phyloP scores from a whole-genome alignment of 2,888 invertebrate species.

The Ormia ochracea region DNA sequence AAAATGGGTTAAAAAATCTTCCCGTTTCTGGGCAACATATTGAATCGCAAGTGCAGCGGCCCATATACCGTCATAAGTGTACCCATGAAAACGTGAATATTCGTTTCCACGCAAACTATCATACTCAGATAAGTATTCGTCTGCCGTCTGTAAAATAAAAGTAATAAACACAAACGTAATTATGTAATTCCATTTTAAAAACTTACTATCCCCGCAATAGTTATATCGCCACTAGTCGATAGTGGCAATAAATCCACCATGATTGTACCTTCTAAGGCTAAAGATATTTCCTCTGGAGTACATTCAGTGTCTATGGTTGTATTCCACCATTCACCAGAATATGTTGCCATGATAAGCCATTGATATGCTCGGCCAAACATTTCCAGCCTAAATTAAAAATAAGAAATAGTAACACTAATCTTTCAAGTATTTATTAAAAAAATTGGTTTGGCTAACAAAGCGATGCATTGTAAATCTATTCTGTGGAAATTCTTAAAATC shows the following conservation, averaged over 20 bases:
- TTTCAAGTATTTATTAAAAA: neutral
- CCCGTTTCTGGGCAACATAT: constrained; percentile 88
- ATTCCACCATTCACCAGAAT: constrained; percentile 87
- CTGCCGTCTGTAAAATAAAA: constrained; percentile 84
- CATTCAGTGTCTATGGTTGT: constrained; percentile 81
- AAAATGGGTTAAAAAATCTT: constrained; percentile 89
- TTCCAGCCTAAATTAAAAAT: constrained; percentile 79
- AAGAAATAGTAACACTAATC: neutral
- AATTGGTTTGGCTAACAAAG: neutral
- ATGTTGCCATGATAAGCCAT: constrained; percentile 95
- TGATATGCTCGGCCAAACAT: constrained; percentile 96
- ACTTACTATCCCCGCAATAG: constrained; percentile 92
- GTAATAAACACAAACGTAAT: no score
- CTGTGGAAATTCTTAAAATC: neutral
- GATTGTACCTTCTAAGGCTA: constrained; percentile 91
- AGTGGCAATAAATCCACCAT: constrained; percentile 91
- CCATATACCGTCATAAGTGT: constrained; percentile 99
- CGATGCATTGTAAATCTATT: neutral
- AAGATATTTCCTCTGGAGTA: constrained; percentile 83
- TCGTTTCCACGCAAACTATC: constrained; percentile 87
- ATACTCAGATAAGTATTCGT: constrained; percentile 91
- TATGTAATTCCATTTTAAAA: neutral
- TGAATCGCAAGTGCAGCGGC: constrained; percentile 97
- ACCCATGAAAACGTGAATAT: constrained; percentile 96
- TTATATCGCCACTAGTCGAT: constrained; percentile 90